phyloP scores from a whole-genome alignment of 1,140 invertebrate genomes.

The Proales similis region DNA sequence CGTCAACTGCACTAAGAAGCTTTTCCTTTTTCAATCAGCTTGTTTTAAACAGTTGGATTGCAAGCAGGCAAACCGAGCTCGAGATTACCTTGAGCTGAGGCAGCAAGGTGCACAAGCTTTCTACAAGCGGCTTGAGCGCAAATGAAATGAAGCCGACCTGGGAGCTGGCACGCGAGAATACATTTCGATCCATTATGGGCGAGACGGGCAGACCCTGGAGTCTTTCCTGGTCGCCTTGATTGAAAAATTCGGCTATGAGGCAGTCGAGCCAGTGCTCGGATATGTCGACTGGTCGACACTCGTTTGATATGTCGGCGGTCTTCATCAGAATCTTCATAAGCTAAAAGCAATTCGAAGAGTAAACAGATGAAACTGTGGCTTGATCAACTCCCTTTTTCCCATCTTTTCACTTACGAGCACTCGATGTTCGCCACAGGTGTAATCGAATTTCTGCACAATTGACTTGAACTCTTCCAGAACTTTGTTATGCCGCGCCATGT shows the following conservation, averaged over 20 bases:
- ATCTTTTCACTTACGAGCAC: too few species aligned
- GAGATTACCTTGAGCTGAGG: constrained; percentile 19
- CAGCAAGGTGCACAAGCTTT: constrained; percentile 36
- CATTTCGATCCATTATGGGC: constrained; percentile 55
- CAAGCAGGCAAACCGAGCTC: too few species aligned
- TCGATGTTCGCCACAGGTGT: not conserved
- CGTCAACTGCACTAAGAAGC: too few species aligned
- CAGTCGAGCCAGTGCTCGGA: constrained; percentile 55
- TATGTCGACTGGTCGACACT: constrained; percentile 53
- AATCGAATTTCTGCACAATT: constrained; percentile 38
- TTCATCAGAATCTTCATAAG: constrained; percentile 55
- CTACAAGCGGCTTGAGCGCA: constrained; percentile 49
- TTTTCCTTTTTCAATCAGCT: too few species aligned
- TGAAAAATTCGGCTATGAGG: constrained; percentile 54
- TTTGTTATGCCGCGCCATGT: constrained; percentile 53
- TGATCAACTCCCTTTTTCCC: not conserved
- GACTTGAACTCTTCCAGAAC: constrained; percentile 53
- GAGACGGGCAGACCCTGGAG: constrained; percentile 53
- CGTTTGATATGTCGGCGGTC: constrained; percentile 55
- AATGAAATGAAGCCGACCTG: constrained; percentile 56
- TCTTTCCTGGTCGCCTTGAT: constrained; percentile 53
- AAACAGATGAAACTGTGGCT: not conserved
- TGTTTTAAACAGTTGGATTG: too few species aligned
- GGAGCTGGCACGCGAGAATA: constrained; percentile 51
- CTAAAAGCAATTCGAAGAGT: constrained; percentile 39